Evolutionary conservation across 1,140 invertebrate genomes (phyloP), one percentile per base, ranked within the genome.

Genomic region (Anoplolepis gracilipes): DNA sequence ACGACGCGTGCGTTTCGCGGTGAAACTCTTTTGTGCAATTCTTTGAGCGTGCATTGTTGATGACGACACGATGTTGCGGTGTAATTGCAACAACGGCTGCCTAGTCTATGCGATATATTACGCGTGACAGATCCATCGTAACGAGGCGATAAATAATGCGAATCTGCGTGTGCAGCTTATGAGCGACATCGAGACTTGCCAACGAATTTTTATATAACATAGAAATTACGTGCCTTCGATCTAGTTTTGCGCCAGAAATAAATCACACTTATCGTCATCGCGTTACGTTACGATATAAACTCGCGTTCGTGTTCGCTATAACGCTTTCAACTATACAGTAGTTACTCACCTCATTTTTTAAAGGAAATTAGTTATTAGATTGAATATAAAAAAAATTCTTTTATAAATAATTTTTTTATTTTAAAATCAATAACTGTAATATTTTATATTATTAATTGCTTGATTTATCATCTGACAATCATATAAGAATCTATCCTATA

Each of bases 11-110:
- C 13, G 72, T 81, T 59, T 42, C 57, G 77, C 22, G 79, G 85
- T 88, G 87, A 89, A 89, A 90, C 85, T 89, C 13, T 70, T 65
- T 89, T 87, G 49, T 84, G 88, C 49, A 90, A 89, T 49, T 49
- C 55, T 49, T 53, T 59, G 61, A 39, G 42, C 36, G 42, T 49
- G 69, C 62, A 86, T 89, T 84, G 77, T 87, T 64, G 57, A 53
- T 64, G 79, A 79, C 67, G 85, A 81, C 70, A 61, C 65, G 39
- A 11, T 46, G 77, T 28, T 28, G 62, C 30, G 11, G n/a, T 33
- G 62, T 25, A 67, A 61, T 33, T 64, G 49, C 76, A 85, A 78
- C 70, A 39, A 62, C 36, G 16, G 4, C 13, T 49, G 53, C 28
- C 33, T 33, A 79, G 28, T 7, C 28, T 53, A n/a, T 25, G 62